Percentiles rank a stretch among this genome's conserved stretches.
Conservation (phyloP, 2,113 vertebrate species). For the Phoxinus phoxinus region DNA sequence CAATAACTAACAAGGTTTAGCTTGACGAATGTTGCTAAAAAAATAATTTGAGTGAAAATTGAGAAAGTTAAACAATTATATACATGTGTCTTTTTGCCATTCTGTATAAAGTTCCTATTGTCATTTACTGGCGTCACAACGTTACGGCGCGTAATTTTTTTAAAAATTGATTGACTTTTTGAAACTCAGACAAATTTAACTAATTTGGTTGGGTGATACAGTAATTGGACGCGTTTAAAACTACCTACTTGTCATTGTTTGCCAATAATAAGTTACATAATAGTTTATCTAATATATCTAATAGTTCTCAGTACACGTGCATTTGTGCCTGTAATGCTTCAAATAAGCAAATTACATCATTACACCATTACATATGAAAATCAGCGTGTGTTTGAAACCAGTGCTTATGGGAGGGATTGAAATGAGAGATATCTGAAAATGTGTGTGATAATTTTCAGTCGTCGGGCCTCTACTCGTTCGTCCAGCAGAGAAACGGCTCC, state of each 20-base stretch:
- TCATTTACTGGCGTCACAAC: not conserved
- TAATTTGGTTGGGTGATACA: not conserved
- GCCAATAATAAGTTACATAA: not conserved
- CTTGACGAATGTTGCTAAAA: not conserved
- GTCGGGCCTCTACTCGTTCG: slow-evolving; percentile 1
- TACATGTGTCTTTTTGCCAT: not conserved
- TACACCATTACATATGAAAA: not conserved
- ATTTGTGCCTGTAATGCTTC: not conserved
- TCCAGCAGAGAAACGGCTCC: slow-evolving; percentile 36
- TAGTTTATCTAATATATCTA: not conserved
- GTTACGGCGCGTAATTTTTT: not conserved
- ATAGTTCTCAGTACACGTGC: not conserved
- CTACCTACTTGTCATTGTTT: not conserved
- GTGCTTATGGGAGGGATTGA: slow-evolving; percentile 16
- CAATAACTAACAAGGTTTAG: not conserved
- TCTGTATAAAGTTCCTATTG: not conserved
- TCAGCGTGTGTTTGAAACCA: not conserved
- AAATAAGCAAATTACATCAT: not conserved
- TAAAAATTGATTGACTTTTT: no score
- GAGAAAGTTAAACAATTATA: no score
- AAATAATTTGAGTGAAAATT: no score
- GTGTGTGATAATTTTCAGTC: slow-evolving; percentile 31
- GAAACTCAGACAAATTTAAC: not conserved
- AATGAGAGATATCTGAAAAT: slow-evolving; percentile 19
- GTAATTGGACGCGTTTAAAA: not conserved